Conservation (phyloP, 2,113 vertebrate genomes). For the Pterocles gutturalis region DNA sequence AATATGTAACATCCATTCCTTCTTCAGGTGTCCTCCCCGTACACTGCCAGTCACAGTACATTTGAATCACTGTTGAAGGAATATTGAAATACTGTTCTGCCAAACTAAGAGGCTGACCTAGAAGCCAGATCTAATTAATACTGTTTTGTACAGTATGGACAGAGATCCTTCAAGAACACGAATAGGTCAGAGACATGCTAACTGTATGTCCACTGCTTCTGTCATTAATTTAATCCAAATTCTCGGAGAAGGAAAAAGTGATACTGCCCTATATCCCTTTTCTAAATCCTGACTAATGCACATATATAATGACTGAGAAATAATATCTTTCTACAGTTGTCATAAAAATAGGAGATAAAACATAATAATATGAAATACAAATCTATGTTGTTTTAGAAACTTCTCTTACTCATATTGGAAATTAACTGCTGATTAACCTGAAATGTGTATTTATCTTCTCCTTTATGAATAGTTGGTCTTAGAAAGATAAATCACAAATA, state of each 20-base stretch:
- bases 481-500: neutral
- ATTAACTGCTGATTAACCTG: neutral
- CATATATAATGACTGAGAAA: neutral
- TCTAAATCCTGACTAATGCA: neutral
- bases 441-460: neutral
- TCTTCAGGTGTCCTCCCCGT: neutral
- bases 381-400: neutral
- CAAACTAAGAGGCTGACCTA: neutral
- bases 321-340: neutral
- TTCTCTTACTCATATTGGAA: neutral
- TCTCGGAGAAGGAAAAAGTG: neutral
- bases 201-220: neutral
- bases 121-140: conserved; percentile 22
- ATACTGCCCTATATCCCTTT: neutral
- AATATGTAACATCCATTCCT: neutral
- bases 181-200: neutral
- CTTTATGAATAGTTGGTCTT: neutral
- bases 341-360: neutral
- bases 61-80: neutral
- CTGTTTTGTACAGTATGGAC: neutral
- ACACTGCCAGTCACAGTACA: neutral
- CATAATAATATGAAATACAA: neutral
- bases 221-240: neutral
- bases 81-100: neutral
- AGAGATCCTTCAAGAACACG: neutral